Percentiles rank a stretch among this genome's conserved stretches.
Evolutionary conservation across 2,797 vertebrate genomes (phyloP).

Genomic region (Halcyon smyrnensis): DNA sequence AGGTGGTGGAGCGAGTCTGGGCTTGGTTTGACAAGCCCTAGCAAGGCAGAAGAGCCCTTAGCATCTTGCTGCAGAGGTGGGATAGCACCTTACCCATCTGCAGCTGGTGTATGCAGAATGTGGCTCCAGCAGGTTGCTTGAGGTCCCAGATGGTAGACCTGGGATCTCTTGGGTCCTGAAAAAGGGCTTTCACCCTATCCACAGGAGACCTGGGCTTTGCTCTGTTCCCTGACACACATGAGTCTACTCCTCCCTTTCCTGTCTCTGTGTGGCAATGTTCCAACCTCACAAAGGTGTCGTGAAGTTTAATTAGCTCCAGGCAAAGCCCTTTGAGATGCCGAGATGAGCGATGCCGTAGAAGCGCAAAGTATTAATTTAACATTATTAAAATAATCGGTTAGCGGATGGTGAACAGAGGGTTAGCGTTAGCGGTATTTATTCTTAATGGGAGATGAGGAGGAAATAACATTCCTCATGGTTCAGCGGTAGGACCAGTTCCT

Average conservation of each 20-base stretch:
- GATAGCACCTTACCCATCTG: not conserved
- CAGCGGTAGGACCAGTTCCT: not conserved
- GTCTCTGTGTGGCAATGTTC: not conserved
- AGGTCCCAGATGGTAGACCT: not conserved
- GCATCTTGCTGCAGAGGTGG: not conserved
- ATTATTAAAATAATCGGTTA: slow-evolving; percentile 35
- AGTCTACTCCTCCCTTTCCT: not conserved
- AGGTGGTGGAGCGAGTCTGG: not conserved
- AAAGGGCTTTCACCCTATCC: not conserved
- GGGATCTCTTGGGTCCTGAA: not conserved
- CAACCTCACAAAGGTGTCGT: not conserved
- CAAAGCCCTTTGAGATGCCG: slow-evolving; percentile 34
- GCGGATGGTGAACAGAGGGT: slow-evolving; percentile 3
- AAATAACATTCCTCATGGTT: slow-evolving; percentile 20
- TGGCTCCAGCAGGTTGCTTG: not conserved
- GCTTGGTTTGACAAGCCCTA: not conserved
- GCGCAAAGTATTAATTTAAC: slow-evolving; percentile 33
- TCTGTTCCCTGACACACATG: not conserved
- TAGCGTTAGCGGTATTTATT: not conserved
- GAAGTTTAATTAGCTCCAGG: slow-evolving; percentile 58
- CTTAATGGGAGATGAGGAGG: not conserved
- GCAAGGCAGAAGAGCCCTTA: not conserved
- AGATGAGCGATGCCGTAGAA: not conserved
- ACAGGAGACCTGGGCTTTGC: not conserved
- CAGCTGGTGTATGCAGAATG: not conserved